Base-by-base conservation (phyloP, 2,113 vertebrate species). In the Embiotoca jacksoni region DNA sequence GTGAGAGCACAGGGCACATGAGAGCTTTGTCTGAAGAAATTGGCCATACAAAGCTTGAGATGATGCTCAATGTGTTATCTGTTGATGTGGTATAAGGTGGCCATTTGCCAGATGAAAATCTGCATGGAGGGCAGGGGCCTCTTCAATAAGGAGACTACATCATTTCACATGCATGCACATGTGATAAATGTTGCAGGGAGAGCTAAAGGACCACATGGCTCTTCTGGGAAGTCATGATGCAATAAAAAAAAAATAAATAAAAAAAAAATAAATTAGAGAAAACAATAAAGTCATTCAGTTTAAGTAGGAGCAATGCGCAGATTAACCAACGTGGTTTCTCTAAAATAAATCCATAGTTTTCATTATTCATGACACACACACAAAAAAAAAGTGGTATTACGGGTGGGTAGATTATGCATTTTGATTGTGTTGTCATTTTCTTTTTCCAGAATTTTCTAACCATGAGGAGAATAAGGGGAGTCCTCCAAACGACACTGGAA, bases 11-110 rank as follows among this genome's bases (percentile, higher is more conserved):
- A 73, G 39, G 80, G 71, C 82, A 85, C 85, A 85, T 37, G 69
- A 87, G 80, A 78, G 88, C 76, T 84, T 79, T 84, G 86, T 84
- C 83, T 81, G 81, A 77, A 88, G 88, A 87, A 91, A 91, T 75
- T 81, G 82, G 54, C 82, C 83, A 59, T 87, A 79, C 50, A 72
- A 69, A 89, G 84, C 69, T 52, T 23, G 49, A 87, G 71, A 81
- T 61, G 55, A 76, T 72, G 88, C 84, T 89, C 79, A 79, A 73
- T 15, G 64, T 75, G 76, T 76, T 89, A 83, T 89, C 74, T 65
- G 85, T 87, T 82, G 69, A 91, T 87, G 77, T 89, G 91, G 81
- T 80, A 78, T 52, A 41, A 71, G 67, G 73, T 83, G 89, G 78
- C 65, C 62, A 53, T 61, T 64, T 61, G 78, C 85, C 91, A 89